Percentiles rank a stretch among this genome's conserved stretches.
phyloP scores from a whole-genome alignment of 1,140 invertebrate genomes.

The Nasonia giraulti region DNA sequence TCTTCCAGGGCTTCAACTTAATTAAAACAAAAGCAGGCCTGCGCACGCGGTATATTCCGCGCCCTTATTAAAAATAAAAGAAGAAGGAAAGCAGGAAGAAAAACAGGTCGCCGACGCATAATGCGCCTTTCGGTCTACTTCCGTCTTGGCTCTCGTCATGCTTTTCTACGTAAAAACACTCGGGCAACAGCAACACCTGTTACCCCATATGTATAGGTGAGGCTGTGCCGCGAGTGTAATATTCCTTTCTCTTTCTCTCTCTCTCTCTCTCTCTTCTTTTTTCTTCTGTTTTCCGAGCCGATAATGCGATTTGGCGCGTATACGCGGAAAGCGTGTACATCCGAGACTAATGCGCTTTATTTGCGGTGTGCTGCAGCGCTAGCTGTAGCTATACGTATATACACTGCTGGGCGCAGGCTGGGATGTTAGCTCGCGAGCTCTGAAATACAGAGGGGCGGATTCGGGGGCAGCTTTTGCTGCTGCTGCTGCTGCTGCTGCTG shows the following conservation, averaged over 20 bases:
- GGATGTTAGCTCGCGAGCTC: neutral
- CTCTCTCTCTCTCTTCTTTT: neutral
- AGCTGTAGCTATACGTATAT: no score
- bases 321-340: neutral
- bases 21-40: conserved; percentile 4
- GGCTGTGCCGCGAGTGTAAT: conserved; percentile 49
- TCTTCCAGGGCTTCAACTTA: neutral
- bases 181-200: conserved; percentile 69
- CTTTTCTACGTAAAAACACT: conserved; percentile 32
- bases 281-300: conserved; percentile 14
- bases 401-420: neutral
- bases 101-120: conserved; percentile 55
- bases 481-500: neutral
- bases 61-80: conserved; percentile 40
- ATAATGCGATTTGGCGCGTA: conserved; percentile 35
- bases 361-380: neutral
- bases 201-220: conserved; percentile 60
- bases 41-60: conserved; percentile 38
- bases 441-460: no score
- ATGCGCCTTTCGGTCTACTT: conserved; percentile 61
- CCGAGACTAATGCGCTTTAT: conserved; percentile 25
- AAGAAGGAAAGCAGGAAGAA: conserved; percentile 4
- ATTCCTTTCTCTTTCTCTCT: neutral
- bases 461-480: no score
- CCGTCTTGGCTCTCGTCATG: conserved; percentile 53